A percentile compares a stretch with the other conserved stretches of the same genome.
These are phyloP conservation scores for Nephotettix cincticeps DNA, from an alignment of 1,140 invertebrate species.

Conservation along the genomic window DNA sequence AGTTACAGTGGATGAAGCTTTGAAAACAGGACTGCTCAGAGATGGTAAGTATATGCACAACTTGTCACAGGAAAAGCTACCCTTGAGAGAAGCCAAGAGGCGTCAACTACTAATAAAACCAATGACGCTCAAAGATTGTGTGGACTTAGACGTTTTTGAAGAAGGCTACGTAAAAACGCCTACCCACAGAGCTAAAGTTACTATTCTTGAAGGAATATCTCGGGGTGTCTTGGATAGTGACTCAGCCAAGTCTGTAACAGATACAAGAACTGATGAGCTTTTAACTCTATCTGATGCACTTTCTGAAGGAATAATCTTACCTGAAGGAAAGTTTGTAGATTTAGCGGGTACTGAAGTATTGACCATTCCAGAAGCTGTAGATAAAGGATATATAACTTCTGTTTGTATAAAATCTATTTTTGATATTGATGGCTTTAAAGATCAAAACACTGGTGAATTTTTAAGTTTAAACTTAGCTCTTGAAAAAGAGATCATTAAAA, in stretches of 20 bases:
- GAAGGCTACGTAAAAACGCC: constrained; percentile 78
- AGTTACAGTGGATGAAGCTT: constrained; percentile 77
- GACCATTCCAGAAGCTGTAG: constrained; percentile 73
- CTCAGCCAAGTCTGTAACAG: constrained; percentile 75
- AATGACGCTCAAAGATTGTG: constrained; percentile 84
- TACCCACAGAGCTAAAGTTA: constrained; percentile 68
- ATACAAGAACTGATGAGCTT: constrained; percentile 74
- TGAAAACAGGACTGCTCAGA: constrained; percentile 74
- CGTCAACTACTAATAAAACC: constrained; percentile 82
- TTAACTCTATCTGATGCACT: constrained; percentile 84
- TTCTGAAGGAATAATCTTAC: constrained; percentile 70
- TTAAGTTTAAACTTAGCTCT: constrained; percentile 86
- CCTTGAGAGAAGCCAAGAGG: constrained; percentile 75
- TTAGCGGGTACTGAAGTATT: constrained; percentile 67
- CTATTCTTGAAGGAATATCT: constrained; percentile 79
- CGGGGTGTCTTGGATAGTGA: constrained; percentile 84
- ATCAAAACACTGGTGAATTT: constrained; percentile 73
- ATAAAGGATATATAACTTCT: constrained; percentile 83
- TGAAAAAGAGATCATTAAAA: constrained; percentile 73
- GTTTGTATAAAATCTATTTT: constrained; percentile 86
- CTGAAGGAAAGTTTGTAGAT: constrained; percentile 71
- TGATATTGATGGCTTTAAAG: constrained; percentile 88
- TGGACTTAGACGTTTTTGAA: constrained; percentile 77
- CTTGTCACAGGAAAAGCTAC: constrained; percentile 68
- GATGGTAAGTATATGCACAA: constrained; percentile 76